Conservation (phyloP, 2,797 vertebrate species). For the Hemitrygon akajei region DNA sequence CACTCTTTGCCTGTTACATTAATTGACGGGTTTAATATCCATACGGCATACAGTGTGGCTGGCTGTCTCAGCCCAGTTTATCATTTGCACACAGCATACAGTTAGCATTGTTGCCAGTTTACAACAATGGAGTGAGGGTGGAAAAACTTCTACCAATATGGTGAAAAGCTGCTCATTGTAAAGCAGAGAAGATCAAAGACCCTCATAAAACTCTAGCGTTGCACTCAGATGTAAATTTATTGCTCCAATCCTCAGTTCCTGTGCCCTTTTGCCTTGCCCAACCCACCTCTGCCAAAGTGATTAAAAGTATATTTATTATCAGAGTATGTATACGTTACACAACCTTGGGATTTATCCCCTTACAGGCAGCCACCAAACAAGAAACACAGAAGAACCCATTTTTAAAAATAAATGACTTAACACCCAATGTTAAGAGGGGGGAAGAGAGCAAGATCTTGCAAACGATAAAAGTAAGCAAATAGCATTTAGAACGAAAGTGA, state of each 20-base stretch:
- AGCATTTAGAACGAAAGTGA: too few relatives aligned
- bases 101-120: background rate
- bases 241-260: background rate
- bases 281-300: background rate
- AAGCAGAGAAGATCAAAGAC: background rate
- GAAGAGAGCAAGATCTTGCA: too few relatives aligned
- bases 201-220: background rate
- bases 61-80: background rate
- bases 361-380: too few relatives aligned
- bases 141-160: too few relatives aligned
- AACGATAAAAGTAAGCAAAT: too few relatives aligned
- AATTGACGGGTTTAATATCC: background rate
- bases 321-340: too few relatives aligned
- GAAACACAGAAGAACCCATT: too few relatives aligned
- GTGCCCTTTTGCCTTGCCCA: background rate
- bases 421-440: too few relatives aligned
- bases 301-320: too few relatives aligned
- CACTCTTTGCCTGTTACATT: background rate
- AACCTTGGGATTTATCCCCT: too few relatives aligned
- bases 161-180: background rate
- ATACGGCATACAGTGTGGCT: background rate
- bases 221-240: background rate
- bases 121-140: background rate
- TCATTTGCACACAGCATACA: background rate
- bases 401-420: too few relatives aligned